A percentile compares a stretch with the other conserved stretches of the same genome.
Conservation (phyloP, 2,113 vertebrate genomes). For the Spheniscus mendiculus region DNA sequence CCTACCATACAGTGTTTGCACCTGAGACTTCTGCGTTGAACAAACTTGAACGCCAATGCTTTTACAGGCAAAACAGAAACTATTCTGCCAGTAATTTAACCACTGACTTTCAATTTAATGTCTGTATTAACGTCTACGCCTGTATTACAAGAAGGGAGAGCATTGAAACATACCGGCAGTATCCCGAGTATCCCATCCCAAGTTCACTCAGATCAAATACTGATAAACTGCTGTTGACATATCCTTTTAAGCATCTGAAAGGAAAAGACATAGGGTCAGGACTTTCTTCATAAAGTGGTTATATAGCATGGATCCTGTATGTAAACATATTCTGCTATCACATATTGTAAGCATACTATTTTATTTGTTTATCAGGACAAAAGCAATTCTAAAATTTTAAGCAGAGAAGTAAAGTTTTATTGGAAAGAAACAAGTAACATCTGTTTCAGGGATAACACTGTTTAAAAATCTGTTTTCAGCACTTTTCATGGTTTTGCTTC, state of each 20-base stretch:
- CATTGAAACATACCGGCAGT: constrained; percentile 80
- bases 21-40: background rate
- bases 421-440: background rate
- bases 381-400: background rate
- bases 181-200: constrained; percentile 80
- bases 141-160: background rate
- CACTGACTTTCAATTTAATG: background rate
- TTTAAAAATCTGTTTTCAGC: background rate
- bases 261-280: background rate
- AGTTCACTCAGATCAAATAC: constrained; percentile 89
- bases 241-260: constrained; percentile 91
- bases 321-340: background rate
- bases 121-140: background rate
- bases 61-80: background rate
- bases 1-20: background rate
- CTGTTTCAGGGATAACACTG: background rate
- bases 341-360: background rate
- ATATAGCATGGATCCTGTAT: background rate
- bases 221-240: constrained; percentile 95
- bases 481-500: background rate
- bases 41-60: background rate
- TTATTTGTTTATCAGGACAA: background rate
- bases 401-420: background rate
- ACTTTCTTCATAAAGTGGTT: background rate
- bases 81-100: background rate